Evolutionary conservation across 2,797 vertebrate genomes (phyloP).

Genomic region (Manis pentadactyla): DNA sequence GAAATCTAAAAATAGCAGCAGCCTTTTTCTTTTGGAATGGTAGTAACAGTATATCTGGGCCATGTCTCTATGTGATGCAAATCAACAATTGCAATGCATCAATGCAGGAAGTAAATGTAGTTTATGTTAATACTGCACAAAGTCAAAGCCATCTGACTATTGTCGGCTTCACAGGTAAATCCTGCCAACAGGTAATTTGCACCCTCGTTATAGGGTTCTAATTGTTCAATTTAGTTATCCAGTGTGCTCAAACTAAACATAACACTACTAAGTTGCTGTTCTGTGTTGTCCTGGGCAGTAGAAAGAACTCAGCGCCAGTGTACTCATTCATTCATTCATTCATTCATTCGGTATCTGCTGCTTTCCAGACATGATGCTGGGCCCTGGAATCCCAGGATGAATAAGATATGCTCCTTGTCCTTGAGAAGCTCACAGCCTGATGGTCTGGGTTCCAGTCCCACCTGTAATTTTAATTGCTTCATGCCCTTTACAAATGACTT

Average conservation of each 20-base stretch:
- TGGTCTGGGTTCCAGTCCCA: background rate
- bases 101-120: background rate
- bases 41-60: constrained; percentile 61
- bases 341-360: constrained; percentile 43
- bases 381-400: background rate
- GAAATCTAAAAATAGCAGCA: constrained; percentile 72
- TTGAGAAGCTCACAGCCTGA: background rate
- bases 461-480: background rate
- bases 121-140: background rate
- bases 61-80: background rate
- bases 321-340: constrained; percentile 59
- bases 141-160: background rate
- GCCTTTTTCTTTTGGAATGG: constrained; percentile 13
- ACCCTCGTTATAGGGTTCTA: background rate
- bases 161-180: background rate
- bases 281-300: background rate
- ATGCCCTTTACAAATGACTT: background rate
- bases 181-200: background rate
- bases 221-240: background rate
- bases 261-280: background rate
- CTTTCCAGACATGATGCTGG: constrained; percentile 33
- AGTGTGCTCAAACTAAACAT: background rate
- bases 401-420: background rate
- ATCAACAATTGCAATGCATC: background rate
- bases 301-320: constrained; percentile 23